Percentiles rank a stretch among this genome's conserved stretches.
These are phyloP conservation scores for Agonopterix alstromeriana DNA, from an alignment of 2,888 invertebrate species.

Conservation along the genomic window DNA sequence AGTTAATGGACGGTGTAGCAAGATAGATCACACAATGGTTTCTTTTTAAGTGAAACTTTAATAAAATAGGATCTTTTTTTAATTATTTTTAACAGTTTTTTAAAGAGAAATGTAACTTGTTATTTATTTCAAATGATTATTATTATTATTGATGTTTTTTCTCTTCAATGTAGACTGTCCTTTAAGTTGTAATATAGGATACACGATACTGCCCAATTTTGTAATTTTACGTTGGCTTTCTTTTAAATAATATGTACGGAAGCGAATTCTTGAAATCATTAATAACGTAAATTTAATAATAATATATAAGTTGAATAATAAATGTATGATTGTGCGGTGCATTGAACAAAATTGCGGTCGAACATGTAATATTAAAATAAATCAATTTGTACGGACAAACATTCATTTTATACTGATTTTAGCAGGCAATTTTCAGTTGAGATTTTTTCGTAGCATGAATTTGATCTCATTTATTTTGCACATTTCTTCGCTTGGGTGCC, in stretches of 20 bases:
- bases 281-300: slow-evolving; percentile 30
- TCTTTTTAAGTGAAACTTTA: slow-evolving; percentile 50
- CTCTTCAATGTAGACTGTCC: slow-evolving; percentile 57
- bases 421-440: slow-evolving; percentile 59
- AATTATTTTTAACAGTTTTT: slow-evolving; percentile 72
- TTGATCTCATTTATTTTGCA: slow-evolving; percentile 67
- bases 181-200: slow-evolving; percentile 70
- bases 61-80: slow-evolving; percentile 48
- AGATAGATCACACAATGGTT: slow-evolving; percentile 59
- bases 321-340: slow-evolving; percentile 29
- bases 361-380: slow-evolving; percentile 23
- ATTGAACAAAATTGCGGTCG: slow-evolving; percentile 55
- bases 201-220: slow-evolving; percentile 67
- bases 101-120: slow-evolving; percentile 68
- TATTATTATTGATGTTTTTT: slow-evolving; percentile 69
- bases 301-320: slow-evolving; percentile 39
- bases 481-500: slow-evolving; percentile 58
- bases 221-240: slow-evolving; percentile 45
- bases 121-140: slow-evolving; percentile 77
- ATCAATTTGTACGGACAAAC: slow-evolving; percentile 41
- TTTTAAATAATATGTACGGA: slow-evolving; percentile 18
- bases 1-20: slow-evolving; percentile 56
- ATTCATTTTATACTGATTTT: slow-evolving; percentile 32
- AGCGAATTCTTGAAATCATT: slow-evolving; percentile 14
- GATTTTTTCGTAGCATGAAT: slow-evolving; percentile 39